Percentiles rank a stretch among this genome's conserved stretches.
These are phyloP conservation scores for Cochlearius cochlearius DNA, from an alignment of 2,113 vertebrate species.

Conservation along the genomic window DNA sequence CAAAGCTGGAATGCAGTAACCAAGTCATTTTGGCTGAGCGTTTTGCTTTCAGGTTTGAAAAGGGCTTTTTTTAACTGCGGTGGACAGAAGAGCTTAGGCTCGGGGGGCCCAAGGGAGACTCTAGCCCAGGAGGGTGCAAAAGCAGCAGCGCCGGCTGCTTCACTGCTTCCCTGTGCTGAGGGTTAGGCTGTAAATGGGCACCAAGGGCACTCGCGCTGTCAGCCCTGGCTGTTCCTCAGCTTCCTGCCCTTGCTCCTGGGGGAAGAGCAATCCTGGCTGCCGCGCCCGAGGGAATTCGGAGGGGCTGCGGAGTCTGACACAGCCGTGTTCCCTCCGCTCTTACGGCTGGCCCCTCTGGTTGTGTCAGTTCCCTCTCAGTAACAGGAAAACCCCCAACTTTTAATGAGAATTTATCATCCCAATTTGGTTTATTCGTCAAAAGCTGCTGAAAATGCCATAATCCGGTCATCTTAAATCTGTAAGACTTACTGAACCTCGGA, in stretches of 20 bases:
- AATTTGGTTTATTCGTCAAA: neutral
- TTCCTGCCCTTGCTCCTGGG: rapidly evolving
- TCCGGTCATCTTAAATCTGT: too few relatives aligned
- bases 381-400: neutral
- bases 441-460: neutral
- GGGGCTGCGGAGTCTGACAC: rapidly evolving
- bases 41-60: neutral
- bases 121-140: too few relatives aligned
- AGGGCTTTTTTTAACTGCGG: neutral
- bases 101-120: neutral
- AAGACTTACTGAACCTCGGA: rapidly evolving
- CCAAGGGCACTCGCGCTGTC: rapidly evolving
- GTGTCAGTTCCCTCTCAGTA: neutral
- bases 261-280: rapidly evolving
- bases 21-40: rapidly evolving
- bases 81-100: neutral
- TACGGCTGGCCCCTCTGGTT: rapidly evolving
- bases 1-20: neutral
- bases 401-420: neutral
- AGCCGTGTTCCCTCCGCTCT: too few relatives aligned
- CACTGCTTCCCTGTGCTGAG: rapidly evolving
- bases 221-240: neutral
- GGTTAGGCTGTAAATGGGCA: rapidly evolving
- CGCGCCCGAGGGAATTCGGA: rapidly evolving
- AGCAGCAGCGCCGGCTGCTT: neutral